Conservation (phyloP, 2,113 vertebrate species). For the Papio anubis region DNA sequence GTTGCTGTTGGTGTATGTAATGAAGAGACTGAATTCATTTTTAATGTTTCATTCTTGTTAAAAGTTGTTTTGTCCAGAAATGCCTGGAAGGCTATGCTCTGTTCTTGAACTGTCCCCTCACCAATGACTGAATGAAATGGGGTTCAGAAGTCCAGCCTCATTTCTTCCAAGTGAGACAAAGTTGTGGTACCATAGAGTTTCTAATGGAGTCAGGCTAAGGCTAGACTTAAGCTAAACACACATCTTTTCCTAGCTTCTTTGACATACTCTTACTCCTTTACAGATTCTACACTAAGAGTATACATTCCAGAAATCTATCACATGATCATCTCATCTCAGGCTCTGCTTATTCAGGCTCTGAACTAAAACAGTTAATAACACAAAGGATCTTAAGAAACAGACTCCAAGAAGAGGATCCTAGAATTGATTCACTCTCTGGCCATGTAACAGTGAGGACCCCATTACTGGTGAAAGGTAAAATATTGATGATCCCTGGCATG, state of each 20-base stretch:
- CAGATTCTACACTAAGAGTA: neutral
- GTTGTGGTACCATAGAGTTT: too few relatives aligned
- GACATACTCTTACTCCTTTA: neutral
- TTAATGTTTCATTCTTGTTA: neutral
- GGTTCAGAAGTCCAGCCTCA: neutral
- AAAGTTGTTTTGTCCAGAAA: neutral
- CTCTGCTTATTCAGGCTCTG: neutral
- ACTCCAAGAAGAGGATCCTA: neutral
- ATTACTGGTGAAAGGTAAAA: neutral
- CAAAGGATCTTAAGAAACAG: neutral
- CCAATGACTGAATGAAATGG: neutral
- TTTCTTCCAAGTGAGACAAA: neutral
- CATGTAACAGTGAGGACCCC: neutral
- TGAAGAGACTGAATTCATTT: neutral
- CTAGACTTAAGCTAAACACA: neutral
- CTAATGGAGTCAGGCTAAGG: neutral
- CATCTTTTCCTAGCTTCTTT: neutral
- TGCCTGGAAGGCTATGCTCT: neutral
- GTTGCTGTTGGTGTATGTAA: neutral
- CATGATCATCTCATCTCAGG: neutral
- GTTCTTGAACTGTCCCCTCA: neutral
- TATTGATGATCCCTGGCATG: neutral
- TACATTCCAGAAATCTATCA: neutral
- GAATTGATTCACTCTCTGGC: neutral
- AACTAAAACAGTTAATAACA: neutral